Percentiles rank a stretch among this genome's conserved stretches.
Evolutionary conservation across 1,140 invertebrate genomes (phyloP).

Genomic region (Drosophila pruinosa): DNA sequence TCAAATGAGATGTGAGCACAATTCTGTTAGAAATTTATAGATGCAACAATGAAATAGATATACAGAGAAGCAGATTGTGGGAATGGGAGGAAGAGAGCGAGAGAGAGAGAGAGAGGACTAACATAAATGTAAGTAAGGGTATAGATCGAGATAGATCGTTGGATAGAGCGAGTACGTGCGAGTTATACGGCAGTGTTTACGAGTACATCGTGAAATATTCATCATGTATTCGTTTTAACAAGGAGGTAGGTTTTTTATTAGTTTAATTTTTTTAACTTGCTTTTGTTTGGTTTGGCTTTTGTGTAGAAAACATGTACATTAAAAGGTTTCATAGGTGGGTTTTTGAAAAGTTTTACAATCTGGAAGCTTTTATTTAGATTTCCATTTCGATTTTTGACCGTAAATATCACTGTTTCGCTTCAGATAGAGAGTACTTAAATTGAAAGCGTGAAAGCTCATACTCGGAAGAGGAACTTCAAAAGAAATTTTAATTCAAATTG

Average conservation of each 20-base stretch:
- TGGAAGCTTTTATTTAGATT: slow-evolving; percentile 45
- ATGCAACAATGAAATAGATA: slow-evolving; percentile 6
- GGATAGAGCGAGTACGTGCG: slow-evolving; percentile 53
- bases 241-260: slow-evolving; percentile 76
- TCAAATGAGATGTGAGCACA: slow-evolving; percentile 56
- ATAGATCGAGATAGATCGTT: neutral
- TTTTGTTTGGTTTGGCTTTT: slow-evolving; percentile 27
- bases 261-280: slow-evolving; percentile 32
- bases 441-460: slow-evolving; percentile 57
- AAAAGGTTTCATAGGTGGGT: slow-evolving; percentile 77
- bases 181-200: slow-evolving; percentile 72
- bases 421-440: slow-evolving; percentile 38
- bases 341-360: slow-evolving; percentile 62
- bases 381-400: slow-evolving; percentile 48
- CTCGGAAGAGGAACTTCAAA: slow-evolving; percentile 21
- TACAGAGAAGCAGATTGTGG: slow-evolving; percentile 12
- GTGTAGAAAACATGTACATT: slow-evolving; percentile 67
- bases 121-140: slow-evolving; percentile 1
- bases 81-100: neutral
- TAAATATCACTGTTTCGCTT: slow-evolving; percentile 77
- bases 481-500: slow-evolving; percentile 19
- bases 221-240: slow-evolving; percentile 46
- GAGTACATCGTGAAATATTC: slow-evolving; percentile 36
- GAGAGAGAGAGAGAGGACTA: slow-evolving; percentile 16
- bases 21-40: slow-evolving; percentile 73